These are phyloP conservation scores for Pandemis corylana DNA, from an alignment of 2,888 invertebrate genomes.

Conservation along the genomic window DNA sequence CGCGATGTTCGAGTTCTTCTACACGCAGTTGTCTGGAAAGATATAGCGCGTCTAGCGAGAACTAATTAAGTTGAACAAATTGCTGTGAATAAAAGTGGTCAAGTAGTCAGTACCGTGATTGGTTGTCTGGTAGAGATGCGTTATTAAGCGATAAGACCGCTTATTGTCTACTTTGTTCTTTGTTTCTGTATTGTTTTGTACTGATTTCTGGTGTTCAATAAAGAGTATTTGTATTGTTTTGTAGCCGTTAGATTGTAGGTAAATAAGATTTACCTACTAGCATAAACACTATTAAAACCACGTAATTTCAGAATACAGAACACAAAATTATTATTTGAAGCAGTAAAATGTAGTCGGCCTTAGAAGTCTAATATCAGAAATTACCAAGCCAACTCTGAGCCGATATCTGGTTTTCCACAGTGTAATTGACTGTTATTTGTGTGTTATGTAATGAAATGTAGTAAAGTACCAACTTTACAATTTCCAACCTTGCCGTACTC, in stretches of 20 bases:
- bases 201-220: no score
- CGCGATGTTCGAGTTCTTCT: slow-evolving; percentile 11
- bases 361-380: slow-evolving; percentile 10
- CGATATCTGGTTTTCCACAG: slow-evolving; percentile 10
- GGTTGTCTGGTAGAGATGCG: not conserved
- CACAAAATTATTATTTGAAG: slow-evolving; percentile 8
- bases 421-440: slow-evolving; percentile 19
- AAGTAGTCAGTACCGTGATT: slow-evolving; percentile 2
- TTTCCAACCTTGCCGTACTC: slow-evolving; percentile 11
- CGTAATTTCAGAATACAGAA: not conserved
- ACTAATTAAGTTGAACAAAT: slow-evolving; percentile 34
- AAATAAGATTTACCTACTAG: not conserved
- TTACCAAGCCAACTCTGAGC: not conserved
- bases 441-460: slow-evolving; percentile 32
- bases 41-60: slow-evolving; percentile 7
- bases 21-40: slow-evolving; percentile 33
- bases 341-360: slow-evolving; percentile 12
- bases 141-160: no score
- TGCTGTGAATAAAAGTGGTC: slow-evolving; percentile 18
- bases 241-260: slow-evolving; percentile 17
- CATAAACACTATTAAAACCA: not conserved
- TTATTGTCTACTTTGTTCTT: no score
- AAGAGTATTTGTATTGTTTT: no score
- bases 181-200: no score
- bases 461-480: slow-evolving; percentile 34